These are phyloP conservation scores for Acipenser ruthenus DNA, from an alignment of 2,797 vertebrate species.

Conservation along the genomic window DNA sequence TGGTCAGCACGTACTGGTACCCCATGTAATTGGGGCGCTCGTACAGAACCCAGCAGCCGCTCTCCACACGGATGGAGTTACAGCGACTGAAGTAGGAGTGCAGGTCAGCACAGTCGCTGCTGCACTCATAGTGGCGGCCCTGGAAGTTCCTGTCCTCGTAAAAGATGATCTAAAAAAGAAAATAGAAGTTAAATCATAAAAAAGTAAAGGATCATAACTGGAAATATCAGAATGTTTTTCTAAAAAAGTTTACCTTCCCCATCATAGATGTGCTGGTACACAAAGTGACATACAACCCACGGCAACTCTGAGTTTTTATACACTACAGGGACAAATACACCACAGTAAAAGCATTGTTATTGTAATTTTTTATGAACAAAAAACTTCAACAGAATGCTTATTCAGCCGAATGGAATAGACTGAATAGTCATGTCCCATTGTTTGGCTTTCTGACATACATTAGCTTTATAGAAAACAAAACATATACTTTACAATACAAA, in stretches of 20 bases:
- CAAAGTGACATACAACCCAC: not conserved
- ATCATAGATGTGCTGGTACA: not conserved
- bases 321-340: not conserved
- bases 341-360: slow-evolving; percentile 1
- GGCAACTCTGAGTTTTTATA: not conserved
- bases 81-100: slow-evolving; percentile 5
- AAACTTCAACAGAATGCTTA: not conserved
- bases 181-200: not conserved
- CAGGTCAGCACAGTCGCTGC: slow-evolving; percentile 6
- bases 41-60: slow-evolving; percentile 12
- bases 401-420: not conserved
- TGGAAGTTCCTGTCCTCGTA: slow-evolving; percentile 7
- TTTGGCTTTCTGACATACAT: not conserved
- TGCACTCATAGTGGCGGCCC: slow-evolving; percentile 12
- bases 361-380: not conserved
- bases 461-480: slow-evolving; percentile 1
- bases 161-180: slow-evolving; percentile 2
- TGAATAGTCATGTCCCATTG: not conserved
- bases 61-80: slow-evolving; percentile 11
- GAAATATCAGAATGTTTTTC: not conserved
- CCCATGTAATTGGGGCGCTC: slow-evolving; percentile 11
- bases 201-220: not conserved
- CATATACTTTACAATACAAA: not conserved
- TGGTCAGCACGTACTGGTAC: slow-evolving; percentile 3
- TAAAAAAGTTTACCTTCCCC: not conserved